phyloP scores from a whole-genome alignment of 2,113 vertebrate species.

The Sterrhoptilus dennistouni region DNA sequence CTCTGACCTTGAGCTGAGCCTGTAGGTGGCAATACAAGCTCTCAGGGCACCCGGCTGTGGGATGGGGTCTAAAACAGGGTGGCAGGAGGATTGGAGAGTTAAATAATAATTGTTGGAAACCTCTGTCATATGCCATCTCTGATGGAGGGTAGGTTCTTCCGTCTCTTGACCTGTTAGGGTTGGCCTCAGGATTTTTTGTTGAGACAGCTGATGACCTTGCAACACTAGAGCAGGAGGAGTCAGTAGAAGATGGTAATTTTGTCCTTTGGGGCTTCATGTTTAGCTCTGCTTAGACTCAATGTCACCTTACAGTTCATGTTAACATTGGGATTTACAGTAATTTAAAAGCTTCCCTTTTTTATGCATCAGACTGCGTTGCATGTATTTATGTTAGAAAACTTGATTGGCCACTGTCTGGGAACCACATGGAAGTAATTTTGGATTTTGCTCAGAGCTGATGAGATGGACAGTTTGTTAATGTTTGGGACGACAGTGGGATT shows the following conservation, averaged over 20 bases:
- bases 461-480: slow-evolving; percentile 10
- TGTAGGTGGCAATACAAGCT: neutral
- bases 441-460: neutral
- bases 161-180: neutral
- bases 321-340: neutral
- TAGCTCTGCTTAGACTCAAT: neutral
- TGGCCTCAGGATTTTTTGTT: neutral
- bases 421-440: slow-evolving; percentile 13
- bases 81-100: neutral
- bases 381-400: neutral
- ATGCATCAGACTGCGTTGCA: accelerated
- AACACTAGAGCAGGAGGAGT: neutral
- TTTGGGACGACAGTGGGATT: neutral
- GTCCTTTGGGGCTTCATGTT: neutral
- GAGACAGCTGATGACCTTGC: neutral
- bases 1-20: neutral
- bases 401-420: neutral
- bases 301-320: neutral
- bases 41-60: accelerated
- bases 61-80: neutral
- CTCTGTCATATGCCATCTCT: neutral
- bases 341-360: neutral
- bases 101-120: neutral
- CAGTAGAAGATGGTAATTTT: neutral
- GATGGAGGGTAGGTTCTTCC: neutral